Evolutionary conservation across 2,888 invertebrate genomes (phyloP).

Genomic region (Drosophila diplacantha): DNA sequence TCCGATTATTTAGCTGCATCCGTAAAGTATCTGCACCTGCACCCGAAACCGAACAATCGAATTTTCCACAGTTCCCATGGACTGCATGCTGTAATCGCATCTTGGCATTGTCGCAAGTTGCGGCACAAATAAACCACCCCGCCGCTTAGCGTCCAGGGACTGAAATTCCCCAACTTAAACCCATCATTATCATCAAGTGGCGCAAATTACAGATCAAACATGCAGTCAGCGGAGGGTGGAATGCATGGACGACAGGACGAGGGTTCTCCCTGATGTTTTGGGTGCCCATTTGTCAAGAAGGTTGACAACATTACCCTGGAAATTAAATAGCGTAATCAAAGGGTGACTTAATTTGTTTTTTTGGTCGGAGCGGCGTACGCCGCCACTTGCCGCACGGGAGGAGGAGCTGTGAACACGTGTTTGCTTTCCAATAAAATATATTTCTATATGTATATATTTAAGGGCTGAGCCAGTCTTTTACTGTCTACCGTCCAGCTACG

Average conservation of each 20-base stretch:
- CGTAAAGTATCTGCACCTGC: slow-evolving; percentile 38
- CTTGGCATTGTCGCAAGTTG: slow-evolving; percentile 55
- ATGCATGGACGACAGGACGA: background rate
- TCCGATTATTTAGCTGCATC: slow-evolving; percentile 42
- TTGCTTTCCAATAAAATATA: slow-evolving; percentile 75
- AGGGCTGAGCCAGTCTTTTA: slow-evolving; percentile 33
- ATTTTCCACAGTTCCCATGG: slow-evolving; percentile 42
- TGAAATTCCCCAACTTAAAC: slow-evolving; percentile 20
- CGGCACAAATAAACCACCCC: slow-evolving; percentile 76
- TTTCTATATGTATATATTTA: slow-evolving; percentile 29
- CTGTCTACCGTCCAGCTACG: slow-evolving; percentile 12
- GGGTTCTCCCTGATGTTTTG: slow-evolving; percentile 17
- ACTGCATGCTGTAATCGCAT: slow-evolving; percentile 59
- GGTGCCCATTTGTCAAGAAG: slow-evolving; percentile 63
- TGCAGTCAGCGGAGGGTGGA: slow-evolving; percentile 46
- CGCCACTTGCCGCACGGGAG: slow-evolving; percentile 38
- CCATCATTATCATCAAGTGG: slow-evolving; percentile 59
- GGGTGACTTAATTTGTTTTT: slow-evolving; percentile 77
- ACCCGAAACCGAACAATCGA: slow-evolving; percentile 44
- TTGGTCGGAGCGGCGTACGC: slow-evolving; percentile 2
- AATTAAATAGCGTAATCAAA: slow-evolving; percentile 76
- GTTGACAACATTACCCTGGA: slow-evolving; percentile 73
- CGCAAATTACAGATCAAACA: slow-evolving; percentile 75
- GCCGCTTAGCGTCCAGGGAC: slow-evolving; percentile 55
- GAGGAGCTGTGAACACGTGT: slow-evolving; percentile 76